These are phyloP conservation scores for Sminthopsis crassicaudata DNA, from an alignment of 2,113 vertebrate genomes.

Conservation along the genomic window DNA sequence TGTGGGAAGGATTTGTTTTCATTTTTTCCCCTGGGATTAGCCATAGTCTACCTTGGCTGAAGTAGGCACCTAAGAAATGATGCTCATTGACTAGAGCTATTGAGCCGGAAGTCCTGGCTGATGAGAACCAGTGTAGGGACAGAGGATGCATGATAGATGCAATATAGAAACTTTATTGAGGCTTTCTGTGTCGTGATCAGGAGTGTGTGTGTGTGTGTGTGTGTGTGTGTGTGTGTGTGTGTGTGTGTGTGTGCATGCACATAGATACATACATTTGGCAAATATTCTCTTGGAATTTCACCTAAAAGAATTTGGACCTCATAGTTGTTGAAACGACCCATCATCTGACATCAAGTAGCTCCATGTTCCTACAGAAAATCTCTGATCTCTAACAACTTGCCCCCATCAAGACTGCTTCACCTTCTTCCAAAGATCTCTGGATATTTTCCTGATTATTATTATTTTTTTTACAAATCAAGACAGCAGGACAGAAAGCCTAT, in stretches of 20 bases:
- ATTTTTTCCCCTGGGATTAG: not conserved
- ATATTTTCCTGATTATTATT: not conserved
- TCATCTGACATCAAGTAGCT: not conserved
- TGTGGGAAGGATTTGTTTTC: not conserved
- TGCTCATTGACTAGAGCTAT: not conserved
- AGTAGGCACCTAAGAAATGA: not conserved
- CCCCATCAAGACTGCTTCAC: not conserved
- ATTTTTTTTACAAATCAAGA: not conserved
- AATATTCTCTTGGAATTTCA: conserved; percentile 45
- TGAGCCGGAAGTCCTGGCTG: not conserved
- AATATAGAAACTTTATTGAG: not conserved
- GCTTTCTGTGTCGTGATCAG: not conserved
- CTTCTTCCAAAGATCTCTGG: not conserved
- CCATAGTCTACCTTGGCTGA: not conserved
- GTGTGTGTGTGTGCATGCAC: not conserved
- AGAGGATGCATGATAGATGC: not conserved
- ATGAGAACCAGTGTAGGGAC: not conserved
- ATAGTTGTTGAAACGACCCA: not conserved
- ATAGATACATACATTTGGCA: not conserved
- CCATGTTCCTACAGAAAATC: not conserved
- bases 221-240: conserved; percentile 12
- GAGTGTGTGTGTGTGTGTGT: not conserved
- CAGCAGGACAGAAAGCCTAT: not conserved
- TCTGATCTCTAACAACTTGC: not conserved
- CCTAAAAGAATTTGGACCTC: not conserved